These are phyloP conservation scores for Hymenopus coronatus DNA, from an alignment of 2,888 invertebrate species.

Conservation along the genomic window DNA sequence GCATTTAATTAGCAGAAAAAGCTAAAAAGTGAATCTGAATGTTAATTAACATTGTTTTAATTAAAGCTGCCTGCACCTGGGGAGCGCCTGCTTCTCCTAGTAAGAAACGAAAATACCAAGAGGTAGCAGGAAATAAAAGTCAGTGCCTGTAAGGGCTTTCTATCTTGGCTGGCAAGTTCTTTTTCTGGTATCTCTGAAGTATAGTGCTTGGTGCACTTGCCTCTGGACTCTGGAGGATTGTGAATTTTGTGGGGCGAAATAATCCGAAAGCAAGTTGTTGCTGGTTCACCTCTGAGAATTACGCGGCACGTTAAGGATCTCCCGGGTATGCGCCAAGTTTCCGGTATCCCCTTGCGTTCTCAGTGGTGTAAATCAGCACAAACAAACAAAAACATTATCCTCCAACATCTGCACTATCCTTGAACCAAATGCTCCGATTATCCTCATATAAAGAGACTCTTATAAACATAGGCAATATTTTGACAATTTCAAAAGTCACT, in stretches of 20 bases:
- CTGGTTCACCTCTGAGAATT: background rate
- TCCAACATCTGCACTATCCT: background rate
- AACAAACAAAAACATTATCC: background rate
- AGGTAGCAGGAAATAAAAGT: background rate
- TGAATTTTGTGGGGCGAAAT: background rate
- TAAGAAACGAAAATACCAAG: background rate
- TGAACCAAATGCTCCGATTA: no score
- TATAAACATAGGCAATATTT: no score
- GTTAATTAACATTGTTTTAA: background rate
- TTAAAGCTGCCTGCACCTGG: background rate
- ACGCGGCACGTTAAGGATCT: background rate
- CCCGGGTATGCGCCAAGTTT: background rate
- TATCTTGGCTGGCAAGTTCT: background rate
- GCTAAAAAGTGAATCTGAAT: background rate
- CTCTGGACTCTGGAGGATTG: background rate
- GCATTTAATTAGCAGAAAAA: background rate
- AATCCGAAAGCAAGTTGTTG: background rate
- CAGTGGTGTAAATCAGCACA: background rate
- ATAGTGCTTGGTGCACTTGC: background rate
- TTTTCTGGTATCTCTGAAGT: background rate
- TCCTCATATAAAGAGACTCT: no score
- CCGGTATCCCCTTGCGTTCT: background rate
- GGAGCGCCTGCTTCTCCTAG: background rate
- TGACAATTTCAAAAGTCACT: no score
- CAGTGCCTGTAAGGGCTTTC: background rate